Evolutionary conservation across 53 echinoderm and acorn worm species (phyloP).

Genomic region (Holothuria scabra): DNA sequence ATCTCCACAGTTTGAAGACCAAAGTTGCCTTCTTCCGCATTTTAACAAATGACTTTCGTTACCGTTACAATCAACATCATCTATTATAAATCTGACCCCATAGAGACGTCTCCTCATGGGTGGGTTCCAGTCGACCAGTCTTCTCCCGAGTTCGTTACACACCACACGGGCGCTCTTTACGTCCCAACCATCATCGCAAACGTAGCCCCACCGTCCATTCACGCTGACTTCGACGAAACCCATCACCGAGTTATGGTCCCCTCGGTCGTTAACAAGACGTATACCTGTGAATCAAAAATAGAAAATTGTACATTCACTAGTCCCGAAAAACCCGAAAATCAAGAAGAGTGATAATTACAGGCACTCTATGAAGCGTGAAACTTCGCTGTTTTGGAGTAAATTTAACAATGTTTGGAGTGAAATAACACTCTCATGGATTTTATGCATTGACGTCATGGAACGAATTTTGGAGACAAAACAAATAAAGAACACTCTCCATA

Average conservation of each 20-base stretch:
- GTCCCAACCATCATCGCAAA: slow-evolving; percentile 35
- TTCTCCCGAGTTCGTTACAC: slow-evolving; percentile 5
- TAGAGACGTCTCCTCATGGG: not conserved
- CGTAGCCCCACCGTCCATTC: slow-evolving; percentile 22
- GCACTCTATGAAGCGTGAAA: too few relatives aligned
- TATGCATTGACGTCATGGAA: too few relatives aligned
- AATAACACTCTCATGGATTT: too few relatives aligned
- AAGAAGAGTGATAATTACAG: too few relatives aligned
- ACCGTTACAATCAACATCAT: slow-evolving; percentile 14
- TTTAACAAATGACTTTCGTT: slow-evolving; percentile 3
- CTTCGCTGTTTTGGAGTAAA: too few relatives aligned
- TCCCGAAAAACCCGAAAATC: too few relatives aligned
- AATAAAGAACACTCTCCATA: too few relatives aligned
- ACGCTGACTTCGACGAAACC: slow-evolving; percentile 21
- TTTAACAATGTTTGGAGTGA: too few relatives aligned
- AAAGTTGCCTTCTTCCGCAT: slow-evolving; percentile 1
- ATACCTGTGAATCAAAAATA: not conserved
- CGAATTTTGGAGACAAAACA: too few relatives aligned
- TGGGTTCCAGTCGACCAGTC: slow-evolving; percentile 18
- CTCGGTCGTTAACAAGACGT: not conserved
- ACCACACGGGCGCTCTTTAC: slow-evolving; percentile 10
- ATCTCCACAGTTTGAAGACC: slow-evolving; percentile 21
- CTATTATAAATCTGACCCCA: not conserved
- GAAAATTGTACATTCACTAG: not conserved
- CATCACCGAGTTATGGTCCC: not conserved